phyloP scores from a whole-genome alignment of 2,888 invertebrate genomes.

The Xylocampa areola region DNA sequence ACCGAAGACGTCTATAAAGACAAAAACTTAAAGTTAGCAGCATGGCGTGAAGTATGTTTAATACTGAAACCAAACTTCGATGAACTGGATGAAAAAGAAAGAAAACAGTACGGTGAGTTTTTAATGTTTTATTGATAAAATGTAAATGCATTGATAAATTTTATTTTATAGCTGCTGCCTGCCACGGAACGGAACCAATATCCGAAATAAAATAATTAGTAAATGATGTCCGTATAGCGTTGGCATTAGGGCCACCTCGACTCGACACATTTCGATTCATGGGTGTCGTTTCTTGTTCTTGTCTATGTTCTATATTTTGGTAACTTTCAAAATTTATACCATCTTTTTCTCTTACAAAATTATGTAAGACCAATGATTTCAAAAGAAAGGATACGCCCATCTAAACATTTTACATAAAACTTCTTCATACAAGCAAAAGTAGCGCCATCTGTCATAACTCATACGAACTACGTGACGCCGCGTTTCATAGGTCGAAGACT shows the following conservation, averaged over 20 bases:
- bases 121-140: constrained; percentile 53
- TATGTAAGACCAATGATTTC: constrained; percentile 57
- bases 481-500: too few relatives aligned
- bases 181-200: constrained; percentile 56
- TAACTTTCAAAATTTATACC: constrained; percentile 53
- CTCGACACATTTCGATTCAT: constrained; percentile 49
- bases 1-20: constrained; percentile 55
- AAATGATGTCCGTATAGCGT: constrained; percentile 56
- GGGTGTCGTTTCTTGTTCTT: constrained; percentile 58
- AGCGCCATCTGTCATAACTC: too few relatives aligned
- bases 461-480: too few relatives aligned
- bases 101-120: constrained; percentile 59
- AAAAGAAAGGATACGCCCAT: too few relatives aligned
- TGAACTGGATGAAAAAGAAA: constrained; percentile 59
- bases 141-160: constrained; percentile 52
- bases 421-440: too few relatives aligned
- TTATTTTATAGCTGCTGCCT: constrained; percentile 55
- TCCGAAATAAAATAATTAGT: constrained; percentile 54
- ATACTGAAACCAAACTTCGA: constrained; percentile 60
- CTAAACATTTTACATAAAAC: too few relatives aligned
- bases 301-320: constrained; percentile 53
- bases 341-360: constrained; percentile 52
- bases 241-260: constrained; percentile 58
- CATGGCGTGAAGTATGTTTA: constrained; percentile 60
- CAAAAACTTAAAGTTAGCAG: constrained; percentile 55